These are phyloP conservation scores for Agriotes lineatus DNA, from an alignment of 2,888 invertebrate species.

Conservation along the genomic window DNA sequence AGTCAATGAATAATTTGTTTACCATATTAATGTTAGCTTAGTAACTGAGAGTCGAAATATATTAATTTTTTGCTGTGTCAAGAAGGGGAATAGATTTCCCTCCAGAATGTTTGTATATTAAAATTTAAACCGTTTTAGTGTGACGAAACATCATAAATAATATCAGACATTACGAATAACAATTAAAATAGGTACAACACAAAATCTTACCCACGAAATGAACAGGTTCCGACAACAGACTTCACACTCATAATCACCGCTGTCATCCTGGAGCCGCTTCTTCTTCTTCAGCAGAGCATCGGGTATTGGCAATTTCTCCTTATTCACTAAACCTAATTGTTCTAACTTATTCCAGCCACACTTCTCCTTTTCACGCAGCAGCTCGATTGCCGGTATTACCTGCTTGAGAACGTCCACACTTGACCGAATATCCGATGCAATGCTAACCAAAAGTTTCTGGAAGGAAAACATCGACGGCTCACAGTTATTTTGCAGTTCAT, in stretches of 20 bases:
- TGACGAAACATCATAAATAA: too few relatives aligned
- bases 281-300: conserved; percentile 68
- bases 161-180: too few relatives aligned
- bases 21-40: too few relatives aligned
- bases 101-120: too few relatives aligned
- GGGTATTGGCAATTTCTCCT: conserved; percentile 74
- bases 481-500: conserved; percentile 83
- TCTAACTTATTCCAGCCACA: conserved; percentile 74
- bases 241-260: conserved; percentile 85
- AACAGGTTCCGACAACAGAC: conserved; percentile 85
- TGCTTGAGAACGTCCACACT: conserved; percentile 74
- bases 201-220: conserved; percentile 79
- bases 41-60: too few relatives aligned
- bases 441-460: conserved; percentile 82
- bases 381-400: conserved; percentile 74
- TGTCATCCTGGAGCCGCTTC: conserved; percentile 68
- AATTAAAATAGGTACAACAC: too few relatives aligned
- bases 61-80: too few relatives aligned
- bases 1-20: too few relatives aligned
- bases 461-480: conserved; percentile 93
- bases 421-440: conserved; percentile 77
- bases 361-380: conserved; percentile 74
- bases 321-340: conserved; percentile 73
- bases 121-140: too few relatives aligned
- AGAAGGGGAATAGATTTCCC: too few relatives aligned